Evolutionary conservation across 1,140 invertebrate species (phyloP).

Genomic region (Stegodyphus dumicola): DNA sequence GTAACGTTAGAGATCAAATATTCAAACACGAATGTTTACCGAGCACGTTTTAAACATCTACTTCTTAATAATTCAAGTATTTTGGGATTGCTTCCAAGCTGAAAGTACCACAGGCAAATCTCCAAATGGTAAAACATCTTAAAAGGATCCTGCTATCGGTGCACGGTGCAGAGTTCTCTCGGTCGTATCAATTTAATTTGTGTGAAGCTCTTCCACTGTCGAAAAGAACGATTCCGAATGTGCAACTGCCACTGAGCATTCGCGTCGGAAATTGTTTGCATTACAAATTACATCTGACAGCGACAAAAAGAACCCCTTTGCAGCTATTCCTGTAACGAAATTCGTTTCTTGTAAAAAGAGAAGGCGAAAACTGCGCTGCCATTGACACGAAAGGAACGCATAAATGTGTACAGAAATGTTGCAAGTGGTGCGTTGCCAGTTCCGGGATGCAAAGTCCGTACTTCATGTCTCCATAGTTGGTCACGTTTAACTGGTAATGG

Average conservation of each 20-base stretch:
- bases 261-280: slow-evolving; percentile 40
- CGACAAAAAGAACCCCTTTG: slow-evolving; percentile 3
- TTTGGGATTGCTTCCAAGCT: too few species aligned
- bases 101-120: too few species aligned
- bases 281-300: slow-evolving; percentile 53
- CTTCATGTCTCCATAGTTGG: too few species aligned
- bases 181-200: background rate
- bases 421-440: background rate
- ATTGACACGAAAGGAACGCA: background rate
- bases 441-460: background rate
- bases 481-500: too few species aligned
- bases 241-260: background rate
- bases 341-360: background rate
- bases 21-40: too few species aligned
- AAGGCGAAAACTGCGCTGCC: background rate
- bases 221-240: background rate
- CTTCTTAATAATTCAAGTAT: too few species aligned
- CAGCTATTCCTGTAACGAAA: background rate
- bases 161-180: background rate
- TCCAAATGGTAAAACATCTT: too few species aligned
- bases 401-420: background rate
- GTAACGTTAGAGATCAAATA: too few species aligned
- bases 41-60: too few species aligned
- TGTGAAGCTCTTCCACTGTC: background rate
- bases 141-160: too few species aligned